phyloP scores from a whole-genome alignment of 2,888 invertebrate genomes.

The Eupithecia tripunctaria region DNA sequence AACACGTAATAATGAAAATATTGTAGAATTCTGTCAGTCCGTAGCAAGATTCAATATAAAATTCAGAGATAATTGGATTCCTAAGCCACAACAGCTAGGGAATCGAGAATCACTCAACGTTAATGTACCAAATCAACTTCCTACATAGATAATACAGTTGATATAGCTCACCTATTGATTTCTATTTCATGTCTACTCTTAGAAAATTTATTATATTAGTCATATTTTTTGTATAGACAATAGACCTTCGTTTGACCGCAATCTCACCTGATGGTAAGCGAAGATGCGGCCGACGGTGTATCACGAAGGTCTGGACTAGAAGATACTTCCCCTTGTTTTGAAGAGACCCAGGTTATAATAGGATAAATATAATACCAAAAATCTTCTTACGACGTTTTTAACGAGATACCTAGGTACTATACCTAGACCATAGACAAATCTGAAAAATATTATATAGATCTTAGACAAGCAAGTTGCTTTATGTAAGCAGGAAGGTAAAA shows the following conservation, averaged over 20 bases:
- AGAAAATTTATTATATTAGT: neutral
- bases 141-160: neutral
- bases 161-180: neutral
- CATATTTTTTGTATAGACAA: no score
- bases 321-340: no score
- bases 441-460: no score
- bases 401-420: no score
- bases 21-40: neutral
- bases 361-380: neutral
- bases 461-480: neutral
- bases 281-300: no score
- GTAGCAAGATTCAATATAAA: conserved; percentile 16
- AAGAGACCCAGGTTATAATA: no score
- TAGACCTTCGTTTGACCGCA: no score
- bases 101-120: conserved; percentile 1
- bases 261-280: no score
- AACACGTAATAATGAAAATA: neutral
- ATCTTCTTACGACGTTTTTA: no score
- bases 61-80: conserved; percentile 29
- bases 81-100: conserved; percentile 13
- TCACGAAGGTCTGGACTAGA: no score
- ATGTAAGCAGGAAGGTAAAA: no score
- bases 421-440: neutral
- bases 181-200: neutral
- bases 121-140: conserved; percentile 1